Base-by-base conservation (phyloP, 2,888 invertebrate species). In the Folsomia manolachei region DNA sequence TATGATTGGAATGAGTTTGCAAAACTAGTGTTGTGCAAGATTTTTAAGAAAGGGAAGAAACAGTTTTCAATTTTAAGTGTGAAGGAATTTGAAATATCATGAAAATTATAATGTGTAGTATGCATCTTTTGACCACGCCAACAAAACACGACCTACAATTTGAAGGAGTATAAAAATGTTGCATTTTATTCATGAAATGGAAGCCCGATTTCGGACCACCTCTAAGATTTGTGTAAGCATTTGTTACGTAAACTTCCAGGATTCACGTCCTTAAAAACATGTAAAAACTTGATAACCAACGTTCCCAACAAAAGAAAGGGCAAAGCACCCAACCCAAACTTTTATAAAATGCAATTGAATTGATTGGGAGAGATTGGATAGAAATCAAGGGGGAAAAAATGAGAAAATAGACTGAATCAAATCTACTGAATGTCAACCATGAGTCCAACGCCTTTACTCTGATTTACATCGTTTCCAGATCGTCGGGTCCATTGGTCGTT, bases 381-480 rank as follows among this genome's bases (percentile, higher is more conserved):
- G 39, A 39, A n/a, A n/a, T n/a, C n/a, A n/a, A n/a, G n/a, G n/a
- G n/a, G n/a, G n/a, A n/a, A n/a, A n/a, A 39, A 39, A 39, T 39
- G 7, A 39, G 4, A 39, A 39, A 39, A 39, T 9, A 21, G 4
- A 56, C 56, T 56, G 56, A 19, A 56, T 56, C 56, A n/a, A 56
- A 56, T 56, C 11, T 56, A 14, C 4, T 56, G 39, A 14, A 19
- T 56, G 56, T 56, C 56, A 56, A 56, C 56, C 56, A 56, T 4
- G n/a, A 56, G 39, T 21, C 7, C 4, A 14, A 56, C 19, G 56
- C 7, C 11, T 56, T 56, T 52, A 21, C 7, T 52, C 65, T 39
- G 65, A 66, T 66, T 66, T 66, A 66, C 52, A 51, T 66, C 24
- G 39, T n/a, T 66, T 51, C 51, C 65, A 52, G 65, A n/a, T 25